Conservation (phyloP, 2,888 invertebrate genomes). For the Acholoe squamosa region DNA sequence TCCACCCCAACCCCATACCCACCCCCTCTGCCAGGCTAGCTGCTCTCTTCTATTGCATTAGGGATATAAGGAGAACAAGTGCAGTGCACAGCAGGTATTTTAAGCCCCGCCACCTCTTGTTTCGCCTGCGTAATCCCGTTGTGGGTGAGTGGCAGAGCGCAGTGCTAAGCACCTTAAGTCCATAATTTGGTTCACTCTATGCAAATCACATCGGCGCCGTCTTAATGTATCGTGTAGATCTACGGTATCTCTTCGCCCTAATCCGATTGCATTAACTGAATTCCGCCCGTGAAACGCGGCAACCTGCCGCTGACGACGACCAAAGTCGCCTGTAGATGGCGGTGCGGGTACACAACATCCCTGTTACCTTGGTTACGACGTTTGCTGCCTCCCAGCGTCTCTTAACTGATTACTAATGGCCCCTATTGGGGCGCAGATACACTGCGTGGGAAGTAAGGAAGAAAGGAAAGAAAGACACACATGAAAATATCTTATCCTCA, state of each 20-base stretch:
- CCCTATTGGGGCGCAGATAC: neutral
- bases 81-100: neutral
- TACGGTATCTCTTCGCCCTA: slow-evolving; percentile 54
- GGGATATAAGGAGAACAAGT: neutral
- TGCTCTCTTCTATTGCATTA: slow-evolving; percentile 25
- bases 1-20: neutral
- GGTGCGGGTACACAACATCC: neutral
- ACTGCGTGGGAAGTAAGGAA: neutral
- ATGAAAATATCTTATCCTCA: neutral
- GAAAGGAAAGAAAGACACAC: neutral
- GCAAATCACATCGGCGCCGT: slow-evolving; percentile 42
- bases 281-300: neutral
- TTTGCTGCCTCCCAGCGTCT: neutral
- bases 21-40: neutral
- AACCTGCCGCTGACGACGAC: neutral
- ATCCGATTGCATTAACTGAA: slow-evolving; percentile 56
- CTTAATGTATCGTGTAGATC: slow-evolving; percentile 60
- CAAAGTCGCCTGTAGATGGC: slow-evolving; percentile 6
- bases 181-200: slow-evolving; percentile 52
- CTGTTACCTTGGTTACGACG: slow-evolving; percentile 41
- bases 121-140: slow-evolving; percentile 31
- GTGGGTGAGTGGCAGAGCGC: slow-evolving; percentile 16
- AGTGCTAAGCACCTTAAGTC: slow-evolving; percentile 56
- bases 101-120: neutral
- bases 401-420: neutral